Evolutionary conservation across 2,113 vertebrate genomes (phyloP).

Genomic region (Toxotes chatareus): DNA sequence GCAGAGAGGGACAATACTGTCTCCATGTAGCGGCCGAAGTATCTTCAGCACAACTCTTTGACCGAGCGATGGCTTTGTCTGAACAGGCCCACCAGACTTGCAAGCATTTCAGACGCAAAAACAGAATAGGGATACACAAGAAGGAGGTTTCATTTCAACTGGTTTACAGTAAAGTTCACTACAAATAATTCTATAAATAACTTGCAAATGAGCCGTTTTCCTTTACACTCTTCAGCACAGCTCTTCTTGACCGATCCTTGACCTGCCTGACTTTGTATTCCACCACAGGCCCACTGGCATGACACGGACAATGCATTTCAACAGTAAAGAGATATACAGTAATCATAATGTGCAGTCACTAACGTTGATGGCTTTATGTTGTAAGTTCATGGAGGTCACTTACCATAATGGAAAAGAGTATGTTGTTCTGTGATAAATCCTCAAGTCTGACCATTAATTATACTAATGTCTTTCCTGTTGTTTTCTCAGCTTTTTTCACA

Average conservation of each 20-base stretch:
- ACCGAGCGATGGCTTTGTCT: slow-evolving; percentile 17
- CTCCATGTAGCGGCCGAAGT: slow-evolving; percentile 39
- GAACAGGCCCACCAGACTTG: slow-evolving; percentile 1
- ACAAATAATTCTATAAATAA: slow-evolving; percentile 40
- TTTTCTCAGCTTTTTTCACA: slow-evolving; percentile 19
- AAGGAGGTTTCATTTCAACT: slow-evolving; percentile 6
- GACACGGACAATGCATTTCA: slow-evolving; percentile 69
- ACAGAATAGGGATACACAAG: slow-evolving; percentile 8
- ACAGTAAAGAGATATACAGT: slow-evolving; percentile 68
- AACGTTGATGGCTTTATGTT: slow-evolving; percentile 36
- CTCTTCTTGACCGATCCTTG: no score
- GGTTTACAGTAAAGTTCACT: slow-evolving; percentile 26
- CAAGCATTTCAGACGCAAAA: slow-evolving; percentile 20
- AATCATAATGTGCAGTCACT: slow-evolving; percentile 52
- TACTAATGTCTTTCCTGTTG: slow-evolving; percentile 27
- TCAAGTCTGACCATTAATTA: slow-evolving; percentile 25
- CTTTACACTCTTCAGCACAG: no score
- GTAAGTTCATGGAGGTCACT: slow-evolving; percentile 47
- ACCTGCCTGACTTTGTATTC: slow-evolving; percentile 58
- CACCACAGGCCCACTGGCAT: no score
- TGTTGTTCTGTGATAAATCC: slow-evolving; percentile 51
- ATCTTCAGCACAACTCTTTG: slow-evolving; percentile 14
- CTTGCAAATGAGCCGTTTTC: slow-evolving; percentile 42
- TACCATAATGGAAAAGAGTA: slow-evolving; percentile 29
- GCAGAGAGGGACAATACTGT: slow-evolving; percentile 41